These are phyloP conservation scores for Oegoconia quadripuncta DNA, from an alignment of 2,888 invertebrate species.

Conservation along the genomic window DNA sequence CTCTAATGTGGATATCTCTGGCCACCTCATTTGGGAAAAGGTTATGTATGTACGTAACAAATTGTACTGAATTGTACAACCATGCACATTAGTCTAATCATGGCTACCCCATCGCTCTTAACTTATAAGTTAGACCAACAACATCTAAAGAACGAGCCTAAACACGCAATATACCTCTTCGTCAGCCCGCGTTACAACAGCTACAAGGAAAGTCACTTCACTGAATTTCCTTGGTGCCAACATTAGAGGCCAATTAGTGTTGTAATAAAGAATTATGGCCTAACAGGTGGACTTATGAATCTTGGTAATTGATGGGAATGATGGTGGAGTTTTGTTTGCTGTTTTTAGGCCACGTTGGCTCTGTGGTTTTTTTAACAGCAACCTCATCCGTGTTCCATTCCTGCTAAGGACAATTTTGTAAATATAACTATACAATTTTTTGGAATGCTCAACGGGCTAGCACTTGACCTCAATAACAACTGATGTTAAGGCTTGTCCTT, in stretches of 20 bases:
- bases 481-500: too few species aligned
- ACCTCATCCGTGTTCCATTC: too few species aligned
- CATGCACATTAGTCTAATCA: neutral
- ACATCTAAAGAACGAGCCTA: neutral
- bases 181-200: conserved; percentile 16
- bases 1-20: too few species aligned
- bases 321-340: conserved; percentile 3
- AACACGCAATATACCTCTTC: conserved; percentile 16
- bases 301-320: neutral
- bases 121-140: conserved; percentile 4
- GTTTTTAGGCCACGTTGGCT: neutral
- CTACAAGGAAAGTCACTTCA: conserved; percentile 24
- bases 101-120: neutral
- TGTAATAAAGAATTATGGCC: conserved; percentile 18
- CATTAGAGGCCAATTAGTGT: conserved; percentile 19
- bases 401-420: too few species aligned
- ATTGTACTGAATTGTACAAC: too few species aligned
- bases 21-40: too few species aligned
- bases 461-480: too few species aligned
- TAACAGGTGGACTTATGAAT: neutral
- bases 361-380: too few species aligned
- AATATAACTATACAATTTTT: too few species aligned
- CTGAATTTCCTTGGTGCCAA: conserved; percentile 17
- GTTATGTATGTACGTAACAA: too few species aligned
- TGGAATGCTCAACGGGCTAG: too few species aligned